These are phyloP conservation scores for Plecotus auritus DNA, from an alignment of 2,113 vertebrate genomes.

Conservation along the genomic window DNA sequence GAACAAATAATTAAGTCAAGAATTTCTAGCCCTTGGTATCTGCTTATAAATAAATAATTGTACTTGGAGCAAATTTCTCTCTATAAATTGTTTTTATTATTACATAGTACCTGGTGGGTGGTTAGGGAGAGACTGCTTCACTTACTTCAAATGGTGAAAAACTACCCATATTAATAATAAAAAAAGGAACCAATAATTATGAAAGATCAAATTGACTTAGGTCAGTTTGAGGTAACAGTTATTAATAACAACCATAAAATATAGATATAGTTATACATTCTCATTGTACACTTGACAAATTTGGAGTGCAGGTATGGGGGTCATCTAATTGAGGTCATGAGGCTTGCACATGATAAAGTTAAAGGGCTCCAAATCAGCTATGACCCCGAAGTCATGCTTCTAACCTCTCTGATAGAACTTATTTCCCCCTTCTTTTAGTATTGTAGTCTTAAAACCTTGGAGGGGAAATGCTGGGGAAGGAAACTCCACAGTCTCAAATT, in stretches of 20 bases:
- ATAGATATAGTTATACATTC: not conserved
- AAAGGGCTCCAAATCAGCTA: not conserved
- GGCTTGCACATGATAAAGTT: not conserved
- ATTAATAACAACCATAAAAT: not conserved
- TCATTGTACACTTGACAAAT: not conserved
- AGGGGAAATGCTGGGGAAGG: constrained; percentile 37
- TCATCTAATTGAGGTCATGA: not conserved
- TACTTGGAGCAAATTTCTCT: not conserved
- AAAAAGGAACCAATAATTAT: not conserved
- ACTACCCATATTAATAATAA: not conserved
- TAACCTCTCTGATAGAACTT: not conserved
- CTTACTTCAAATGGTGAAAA: not conserved
- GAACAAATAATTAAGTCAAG: not conserved
- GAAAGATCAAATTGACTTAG: not conserved
- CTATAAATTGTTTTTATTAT: not conserved
- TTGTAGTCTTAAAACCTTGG: not conserved
- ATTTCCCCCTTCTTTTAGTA: not conserved
- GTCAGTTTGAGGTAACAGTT: not conserved
- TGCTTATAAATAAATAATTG: not conserved
- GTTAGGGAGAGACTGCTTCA: not conserved
- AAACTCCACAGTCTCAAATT: constrained; percentile 11
- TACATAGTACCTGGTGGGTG: not conserved
- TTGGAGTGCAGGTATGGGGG: not conserved
- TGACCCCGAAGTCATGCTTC: not conserved
- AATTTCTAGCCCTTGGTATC: not conserved